phyloP scores from a whole-genome alignment of 2,797 vertebrate genomes.

The Dicrostonyx torquatus region DNA sequence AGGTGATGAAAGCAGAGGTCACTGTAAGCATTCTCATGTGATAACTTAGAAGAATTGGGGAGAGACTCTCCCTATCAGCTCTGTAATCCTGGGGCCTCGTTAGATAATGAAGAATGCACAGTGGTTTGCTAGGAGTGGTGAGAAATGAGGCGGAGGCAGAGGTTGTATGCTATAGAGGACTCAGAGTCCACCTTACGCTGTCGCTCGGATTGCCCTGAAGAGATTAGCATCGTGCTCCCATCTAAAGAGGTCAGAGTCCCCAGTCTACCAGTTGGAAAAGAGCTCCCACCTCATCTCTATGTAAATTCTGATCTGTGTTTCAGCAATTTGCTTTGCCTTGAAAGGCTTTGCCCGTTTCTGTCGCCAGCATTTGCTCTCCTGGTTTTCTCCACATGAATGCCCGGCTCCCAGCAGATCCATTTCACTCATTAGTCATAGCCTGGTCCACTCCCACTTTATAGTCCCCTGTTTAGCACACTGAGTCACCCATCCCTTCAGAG shows the following conservation, averaged over 20 bases:
- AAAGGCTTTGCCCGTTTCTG: background rate
- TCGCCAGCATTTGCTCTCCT: conserved; percentile 6
- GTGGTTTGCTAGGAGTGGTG: background rate
- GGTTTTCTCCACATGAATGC: background rate
- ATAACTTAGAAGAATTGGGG: background rate
- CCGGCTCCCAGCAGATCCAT: background rate
- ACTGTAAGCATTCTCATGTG: background rate
- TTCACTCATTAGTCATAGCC: background rate
- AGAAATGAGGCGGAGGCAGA: background rate
- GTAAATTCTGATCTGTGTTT: conserved; percentile 37
- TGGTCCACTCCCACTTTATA: background rate
- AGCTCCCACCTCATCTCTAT: conserved; percentile 32
- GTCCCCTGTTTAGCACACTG: background rate
- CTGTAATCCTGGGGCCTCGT: background rate
- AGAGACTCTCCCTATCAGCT: background rate
- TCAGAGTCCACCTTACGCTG: background rate
- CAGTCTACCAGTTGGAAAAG: background rate
- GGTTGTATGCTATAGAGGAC: background rate
- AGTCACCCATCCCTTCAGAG: background rate
- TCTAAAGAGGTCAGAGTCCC: conserved; percentile 4
- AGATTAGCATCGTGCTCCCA: background rate
- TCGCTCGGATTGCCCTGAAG: conserved; percentile 5
- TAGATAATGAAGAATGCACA: background rate
- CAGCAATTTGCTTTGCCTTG: background rate
- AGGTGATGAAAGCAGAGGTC: background rate